Evolutionary conservation across 2,113 vertebrate species (phyloP).

Genomic region (Typhlomys cinereus): DNA sequence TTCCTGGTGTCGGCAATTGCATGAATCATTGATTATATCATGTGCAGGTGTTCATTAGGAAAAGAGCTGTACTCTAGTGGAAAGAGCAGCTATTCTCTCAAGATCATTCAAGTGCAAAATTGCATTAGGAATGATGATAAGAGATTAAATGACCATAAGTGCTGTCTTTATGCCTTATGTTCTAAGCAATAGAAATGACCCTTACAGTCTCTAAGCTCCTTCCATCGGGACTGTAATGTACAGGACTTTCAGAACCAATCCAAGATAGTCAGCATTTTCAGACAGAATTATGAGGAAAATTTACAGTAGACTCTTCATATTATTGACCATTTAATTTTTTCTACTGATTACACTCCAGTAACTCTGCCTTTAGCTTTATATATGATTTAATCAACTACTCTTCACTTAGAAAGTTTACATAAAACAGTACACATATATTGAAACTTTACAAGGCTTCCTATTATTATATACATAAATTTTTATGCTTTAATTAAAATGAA

Average conservation of each 20-base stretch:
- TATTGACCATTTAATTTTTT: background rate
- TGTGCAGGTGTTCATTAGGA: conserved; percentile 73
- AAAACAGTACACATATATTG: background rate
- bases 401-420: background rate
- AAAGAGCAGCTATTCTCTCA: conserved; percentile 73
- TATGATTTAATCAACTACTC: background rate
- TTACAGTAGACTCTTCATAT: background rate
- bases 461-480: background rate
- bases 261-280: background rate
- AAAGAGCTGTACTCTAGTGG: conserved; percentile 53
- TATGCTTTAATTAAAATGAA: background rate
- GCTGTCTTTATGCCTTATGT: conserved; percentile 72
- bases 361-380: background rate
- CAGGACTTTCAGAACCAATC: background rate
- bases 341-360: background rate
- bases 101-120: conserved; percentile 78
- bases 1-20: conserved; percentile 62
- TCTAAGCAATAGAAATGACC: conserved; percentile 67
- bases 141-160: conserved; percentile 65
- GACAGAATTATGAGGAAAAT: background rate
- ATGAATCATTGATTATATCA: conserved; percentile 68
- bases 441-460: background rate
- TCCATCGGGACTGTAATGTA: background rate
- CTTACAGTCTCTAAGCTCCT: conserved; percentile 18
- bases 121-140: conserved; percentile 72